Evolutionary conservation across 1,140 invertebrate species (phyloP).

Genomic region (Drosophila bifasciata): DNA sequence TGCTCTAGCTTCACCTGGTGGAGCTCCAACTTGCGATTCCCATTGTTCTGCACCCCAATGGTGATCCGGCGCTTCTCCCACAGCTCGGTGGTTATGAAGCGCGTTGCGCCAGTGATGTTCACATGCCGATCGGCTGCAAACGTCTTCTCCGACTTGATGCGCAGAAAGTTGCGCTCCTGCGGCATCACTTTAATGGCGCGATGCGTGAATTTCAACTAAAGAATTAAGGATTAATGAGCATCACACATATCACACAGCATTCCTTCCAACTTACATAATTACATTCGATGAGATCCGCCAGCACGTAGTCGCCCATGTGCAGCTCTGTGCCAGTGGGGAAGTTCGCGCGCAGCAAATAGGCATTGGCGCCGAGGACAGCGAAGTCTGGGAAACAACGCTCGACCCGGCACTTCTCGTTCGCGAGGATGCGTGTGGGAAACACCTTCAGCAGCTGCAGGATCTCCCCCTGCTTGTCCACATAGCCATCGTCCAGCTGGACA

Average conservation of each 20-base stretch:
- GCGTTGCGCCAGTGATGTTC: constrained; percentile 80
- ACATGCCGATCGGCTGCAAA: constrained; percentile 40
- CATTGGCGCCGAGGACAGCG: constrained; percentile 29
- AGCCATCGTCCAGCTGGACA: constrained; percentile 63
- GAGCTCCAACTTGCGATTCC: constrained; percentile 56
- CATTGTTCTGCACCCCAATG: constrained; percentile 81
- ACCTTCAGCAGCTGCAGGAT: constrained; percentile 67
- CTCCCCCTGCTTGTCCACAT: constrained; percentile 66
- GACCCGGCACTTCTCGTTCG: constrained; percentile 45
- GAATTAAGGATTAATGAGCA: neutral
- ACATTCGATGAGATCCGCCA: constrained; percentile 70
- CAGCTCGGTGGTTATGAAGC: constrained; percentile 78
- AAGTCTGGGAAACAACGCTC: constrained; percentile 46
- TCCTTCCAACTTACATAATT: constrained; percentile 60
- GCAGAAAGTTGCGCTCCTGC: constrained; percentile 60
- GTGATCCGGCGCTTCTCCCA: constrained; percentile 75
- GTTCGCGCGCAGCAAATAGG: constrained; percentile 56
- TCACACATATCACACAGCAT: too few relatives aligned
- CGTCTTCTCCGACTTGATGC: neutral
- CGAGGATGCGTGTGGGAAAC: constrained; percentile 44
- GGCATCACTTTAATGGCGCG: constrained; percentile 65
- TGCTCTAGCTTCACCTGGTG: constrained; percentile 62
- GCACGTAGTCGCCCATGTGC: constrained; percentile 64
- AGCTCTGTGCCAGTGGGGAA: constrained; percentile 28
- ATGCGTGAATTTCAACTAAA: constrained; percentile 48